Base-by-base conservation (phyloP, 2,113 vertebrate genomes). In the Empidonax traillii region DNA sequence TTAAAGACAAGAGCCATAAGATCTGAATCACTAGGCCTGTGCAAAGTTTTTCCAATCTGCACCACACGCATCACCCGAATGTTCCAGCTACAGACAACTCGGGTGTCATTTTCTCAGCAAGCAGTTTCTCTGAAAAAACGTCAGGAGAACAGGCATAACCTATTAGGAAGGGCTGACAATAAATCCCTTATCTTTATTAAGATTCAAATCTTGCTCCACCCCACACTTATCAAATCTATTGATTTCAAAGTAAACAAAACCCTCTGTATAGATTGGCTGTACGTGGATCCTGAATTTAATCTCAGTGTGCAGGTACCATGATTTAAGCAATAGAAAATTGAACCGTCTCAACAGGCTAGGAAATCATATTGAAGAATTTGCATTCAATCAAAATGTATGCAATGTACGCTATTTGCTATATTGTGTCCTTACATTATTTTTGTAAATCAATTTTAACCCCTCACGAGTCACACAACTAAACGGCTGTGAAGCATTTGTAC, bases 241-340 rank as follows among this genome's bases (percentile, higher is more conserved):
- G 79, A 94, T 90, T 85, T 59, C 73, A 87, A 87, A 88, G 65
- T 84, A 93, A 94, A 90, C 56, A 95, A 84, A 95, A 22, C 20
- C 81, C 55, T 84, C 55, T 39, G 33, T 84, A 86, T 47, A 81
- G 83, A 93, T 53, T 67, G 61, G 37, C 37, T 55, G 28, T 14
- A 58, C 0, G 0, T 63, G 53, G 73, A 46, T 89, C 83, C 81
- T 87, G 33, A 81, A 68, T 84, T 87, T 75, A 77, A 92, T 74
- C 56, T 72, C 63, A 89, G 37, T 8, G 20, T 84, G 76, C 41
- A 55, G 37, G 28, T 74, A 71, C 47, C 59, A 61, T n/a, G n/a
- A 88, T 77, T 90, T 84, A 71, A 90, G 52, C 56, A 63, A 63
- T 0, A 61, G 37, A 87, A 92, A 95, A 75, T 1, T 12, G 28